phyloP scores from a whole-genome alignment of 1,140 invertebrate species.

The Cyclina sinensis region DNA sequence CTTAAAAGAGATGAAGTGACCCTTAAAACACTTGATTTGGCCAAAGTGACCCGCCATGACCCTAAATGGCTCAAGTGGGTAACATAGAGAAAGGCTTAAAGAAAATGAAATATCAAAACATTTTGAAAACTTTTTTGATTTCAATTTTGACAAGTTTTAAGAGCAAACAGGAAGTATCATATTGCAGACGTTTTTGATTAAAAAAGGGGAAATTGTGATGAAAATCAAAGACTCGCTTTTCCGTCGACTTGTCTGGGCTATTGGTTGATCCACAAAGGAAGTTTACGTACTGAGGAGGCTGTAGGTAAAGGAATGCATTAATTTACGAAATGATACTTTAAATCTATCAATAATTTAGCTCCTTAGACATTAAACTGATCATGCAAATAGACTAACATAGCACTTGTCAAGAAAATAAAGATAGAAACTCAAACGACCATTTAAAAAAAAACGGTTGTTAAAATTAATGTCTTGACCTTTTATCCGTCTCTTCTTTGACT shows the following conservation, averaged over 20 bases:
- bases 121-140: background rate
- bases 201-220: background rate
- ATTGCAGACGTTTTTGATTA: background rate
- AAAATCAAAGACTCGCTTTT: background rate
- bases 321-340: too few species aligned
- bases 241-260: background rate
- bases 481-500: too few species aligned
- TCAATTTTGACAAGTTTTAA: constrained; percentile 11
- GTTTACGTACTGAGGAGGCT: too few species aligned
- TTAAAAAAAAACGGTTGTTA: too few species aligned
- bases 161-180: background rate
- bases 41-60: constrained; percentile 18
- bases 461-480: too few species aligned
- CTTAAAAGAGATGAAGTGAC: constrained; percentile 30
- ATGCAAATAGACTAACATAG: too few species aligned
- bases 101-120: constrained; percentile 24
- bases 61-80: background rate
- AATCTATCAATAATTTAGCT: too few species aligned
- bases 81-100: background rate
- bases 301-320: too few species aligned
- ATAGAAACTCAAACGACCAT: too few species aligned
- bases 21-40: constrained; percentile 19
- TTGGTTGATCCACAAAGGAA: too few species aligned
- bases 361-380: too few species aligned
- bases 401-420: too few species aligned